Evolutionary conservation across 2,888 invertebrate genomes (phyloP), one percentile per base, ranked within the genome.

Genomic region (Diplolepis rosae): DNA sequence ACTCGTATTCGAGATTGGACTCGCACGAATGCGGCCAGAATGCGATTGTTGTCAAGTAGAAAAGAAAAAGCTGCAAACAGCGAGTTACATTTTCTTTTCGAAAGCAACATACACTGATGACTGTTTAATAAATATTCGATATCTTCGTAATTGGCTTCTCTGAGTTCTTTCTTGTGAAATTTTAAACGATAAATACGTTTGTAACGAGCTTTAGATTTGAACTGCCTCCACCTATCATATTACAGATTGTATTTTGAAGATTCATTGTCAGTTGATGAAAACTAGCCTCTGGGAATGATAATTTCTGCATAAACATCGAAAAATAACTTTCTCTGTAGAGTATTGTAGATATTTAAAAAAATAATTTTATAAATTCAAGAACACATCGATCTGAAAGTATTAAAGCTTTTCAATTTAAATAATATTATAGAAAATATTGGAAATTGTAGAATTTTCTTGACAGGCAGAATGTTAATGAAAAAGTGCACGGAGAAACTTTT

Each of bases 91-190:
- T 27, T 61, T 61, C 39, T 28, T 15, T 30, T 52, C 15, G 7
- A 52, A 7, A 13, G 9, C 28, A 52, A 52, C 28, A 28, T 28
- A 30, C 76, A 73, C 77, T 81, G 82, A 84, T 81, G 81, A 77
- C 72, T 75, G 77, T 76, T 79, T 84, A 84, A 84, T 82, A 83
- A 84, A 79, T 73, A 79, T 79, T 79, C 80, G 81, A 84, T 83
- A 82, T 77, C 70, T 66, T 65, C 70, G 73, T 82, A 82, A 83
- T 81, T 82, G 75, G 76, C 72, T 78, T 77, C 52, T 30, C 61
- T 54, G 61, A 48, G 56, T 65, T 11, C 4, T 4, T 48, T 48
- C 22, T 48, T 48, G 22, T 48, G 11, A 48, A 48, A 22, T 22
- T 48, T 48, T 9, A 15, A 48, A 9, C 48, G 22, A 48, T 7